These are phyloP conservation scores for Ectemnius lituratus DNA, from an alignment of 2,888 invertebrate species.

Conservation along the genomic window DNA sequence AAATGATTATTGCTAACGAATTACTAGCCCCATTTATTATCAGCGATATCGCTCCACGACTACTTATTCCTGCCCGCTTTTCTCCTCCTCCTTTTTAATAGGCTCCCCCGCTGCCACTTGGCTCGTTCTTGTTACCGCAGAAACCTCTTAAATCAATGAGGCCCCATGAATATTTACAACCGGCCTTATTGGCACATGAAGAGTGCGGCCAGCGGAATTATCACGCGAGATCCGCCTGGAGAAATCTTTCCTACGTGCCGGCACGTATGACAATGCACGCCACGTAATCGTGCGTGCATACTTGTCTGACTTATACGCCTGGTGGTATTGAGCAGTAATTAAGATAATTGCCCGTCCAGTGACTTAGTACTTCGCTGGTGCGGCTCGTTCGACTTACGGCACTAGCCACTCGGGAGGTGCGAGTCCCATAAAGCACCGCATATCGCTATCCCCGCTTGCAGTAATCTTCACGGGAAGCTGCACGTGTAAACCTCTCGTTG, in stretches of 20 bases:
- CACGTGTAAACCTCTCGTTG: not conserved
- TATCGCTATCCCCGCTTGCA: no score
- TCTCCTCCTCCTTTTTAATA: no score
- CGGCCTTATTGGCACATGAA: no score
- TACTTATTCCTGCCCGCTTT: not conserved
- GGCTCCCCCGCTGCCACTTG: not conserved
- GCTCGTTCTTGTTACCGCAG: no score
- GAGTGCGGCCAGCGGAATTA: not conserved
- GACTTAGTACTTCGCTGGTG: constrained; percentile 45
- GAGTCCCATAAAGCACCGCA: no score
- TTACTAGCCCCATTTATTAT: constrained; percentile 8
- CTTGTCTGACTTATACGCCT: constrained; percentile 37
- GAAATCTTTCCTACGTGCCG: not conserved
- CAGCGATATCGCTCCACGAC: constrained; percentile 15
- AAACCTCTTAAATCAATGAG: no score
- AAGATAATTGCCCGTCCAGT: constrained; percentile 58
- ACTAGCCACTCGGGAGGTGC: no score
- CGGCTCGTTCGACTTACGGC: not conserved
- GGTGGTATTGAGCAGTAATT: constrained; percentile 59
- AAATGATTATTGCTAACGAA: constrained; percentile 17
- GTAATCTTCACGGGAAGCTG: no score
- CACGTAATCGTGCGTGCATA: constrained; percentile 35
- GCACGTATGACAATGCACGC: constrained; percentile 10
- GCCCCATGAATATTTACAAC: no score
- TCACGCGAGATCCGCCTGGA: not conserved